Evolutionary conservation across 2,113 vertebrate species (phyloP).

Genomic region (Grantiella picta): DNA sequence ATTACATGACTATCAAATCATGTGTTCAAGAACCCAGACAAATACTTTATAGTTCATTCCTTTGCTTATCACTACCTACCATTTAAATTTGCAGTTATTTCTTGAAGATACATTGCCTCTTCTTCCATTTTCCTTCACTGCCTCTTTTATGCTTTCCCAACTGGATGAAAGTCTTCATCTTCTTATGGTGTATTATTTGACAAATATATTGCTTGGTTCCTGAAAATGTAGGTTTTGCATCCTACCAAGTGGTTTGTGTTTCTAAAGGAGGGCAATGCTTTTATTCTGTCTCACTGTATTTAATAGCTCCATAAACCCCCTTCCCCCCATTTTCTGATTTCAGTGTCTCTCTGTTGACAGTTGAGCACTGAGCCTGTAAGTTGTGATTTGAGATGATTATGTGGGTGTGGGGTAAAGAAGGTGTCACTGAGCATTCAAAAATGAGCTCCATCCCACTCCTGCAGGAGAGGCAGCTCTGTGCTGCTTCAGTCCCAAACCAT

Average conservation of each 20-base stretch:
- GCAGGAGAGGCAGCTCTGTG: not conserved
- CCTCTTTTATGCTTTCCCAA: not conserved
- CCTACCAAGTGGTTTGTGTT: not conserved
- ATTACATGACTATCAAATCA: not conserved
- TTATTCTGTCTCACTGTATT: not conserved
- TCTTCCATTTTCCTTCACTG: not conserved
- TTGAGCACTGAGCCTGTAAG: not conserved
- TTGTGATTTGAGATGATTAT: not conserved
- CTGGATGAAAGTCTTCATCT: not conserved
- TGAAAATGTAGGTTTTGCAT: not conserved
- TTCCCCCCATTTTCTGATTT: not conserved
- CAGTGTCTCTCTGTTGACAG: not conserved
- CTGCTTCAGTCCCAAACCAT: not conserved
- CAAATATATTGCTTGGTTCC: not conserved
- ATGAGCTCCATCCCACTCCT: conserved; percentile 17
- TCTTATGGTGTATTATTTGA: not conserved
- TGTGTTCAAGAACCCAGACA: not conserved
- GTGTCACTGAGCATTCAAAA: not conserved
- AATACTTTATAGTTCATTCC: not conserved
- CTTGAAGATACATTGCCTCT: not conserved
- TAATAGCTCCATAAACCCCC: not conserved
- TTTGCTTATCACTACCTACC: not conserved
- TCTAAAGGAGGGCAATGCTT: not conserved
- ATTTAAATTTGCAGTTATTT: not conserved
- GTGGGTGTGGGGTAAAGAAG: not conserved